These are phyloP conservation scores for Bursaphelenchus mucronatus DNA, from an alignment of 1,140 invertebrate genomes.

Conservation along the genomic window DNA sequence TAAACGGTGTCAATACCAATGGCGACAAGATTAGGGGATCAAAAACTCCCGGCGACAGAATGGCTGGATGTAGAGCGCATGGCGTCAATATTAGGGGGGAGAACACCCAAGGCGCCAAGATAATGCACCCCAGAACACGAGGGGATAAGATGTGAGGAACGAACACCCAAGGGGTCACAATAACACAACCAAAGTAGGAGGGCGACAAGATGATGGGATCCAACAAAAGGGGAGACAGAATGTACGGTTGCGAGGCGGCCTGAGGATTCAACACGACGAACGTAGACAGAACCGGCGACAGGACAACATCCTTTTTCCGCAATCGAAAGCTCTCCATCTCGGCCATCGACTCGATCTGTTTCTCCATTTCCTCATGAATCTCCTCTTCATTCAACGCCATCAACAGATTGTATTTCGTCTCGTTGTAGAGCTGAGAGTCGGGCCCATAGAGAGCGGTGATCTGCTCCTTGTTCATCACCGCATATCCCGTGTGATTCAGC, in stretches of 20 bases:
- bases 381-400: slow-evolving; percentile 13
- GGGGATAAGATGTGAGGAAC: slow-evolving; percentile 41
- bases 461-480: slow-evolving; percentile 24
- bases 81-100: slow-evolving; percentile 33
- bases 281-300: slow-evolving; percentile 6
- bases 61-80: slow-evolving; percentile 36
- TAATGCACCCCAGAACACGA: slow-evolving; percentile 19
- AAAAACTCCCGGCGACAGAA: slow-evolving; percentile 38
- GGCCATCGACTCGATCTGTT: slow-evolving; percentile 33
- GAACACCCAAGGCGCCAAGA: slow-evolving; percentile 19
- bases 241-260: slow-evolving; percentile 22
- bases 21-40: slow-evolving; percentile 38
- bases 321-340: slow-evolving; percentile 38
- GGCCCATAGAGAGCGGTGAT: slow-evolving; percentile 39
- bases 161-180: slow-evolving; percentile 39
- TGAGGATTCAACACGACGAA: background rate
- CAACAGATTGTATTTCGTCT: no score
- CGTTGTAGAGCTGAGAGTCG: slow-evolving; percentile 42
- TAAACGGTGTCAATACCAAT: slow-evolving; percentile 37
- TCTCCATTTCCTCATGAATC: slow-evolving; percentile 29
- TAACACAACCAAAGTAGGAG: slow-evolving; percentile 23
- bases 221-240: slow-evolving; percentile 37
- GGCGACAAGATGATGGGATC: slow-evolving; percentile 35
- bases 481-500: slow-evolving; percentile 47
- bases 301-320: slow-evolving; percentile 37